Evolutionary conservation across 2,113 vertebrate species (phyloP).

Genomic region (Potamarius usumacintae): DNA sequence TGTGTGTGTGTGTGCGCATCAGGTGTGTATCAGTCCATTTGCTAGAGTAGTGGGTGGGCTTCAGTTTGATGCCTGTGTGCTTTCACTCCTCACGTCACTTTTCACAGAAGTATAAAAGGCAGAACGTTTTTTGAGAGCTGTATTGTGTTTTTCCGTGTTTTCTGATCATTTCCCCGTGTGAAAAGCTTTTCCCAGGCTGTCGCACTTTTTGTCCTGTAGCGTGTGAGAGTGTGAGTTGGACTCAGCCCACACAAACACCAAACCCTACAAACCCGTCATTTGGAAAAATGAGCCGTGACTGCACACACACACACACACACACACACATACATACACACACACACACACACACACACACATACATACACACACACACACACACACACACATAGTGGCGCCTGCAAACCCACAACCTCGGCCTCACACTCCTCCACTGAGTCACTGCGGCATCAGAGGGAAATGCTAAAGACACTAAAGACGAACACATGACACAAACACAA

Average conservation of each 20-base stretch:
- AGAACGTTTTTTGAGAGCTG: background rate
- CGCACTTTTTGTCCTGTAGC: slow-evolving; percentile 5
- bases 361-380: slow-evolving; percentile 7
- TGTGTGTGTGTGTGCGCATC: background rate
- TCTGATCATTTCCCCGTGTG: background rate
- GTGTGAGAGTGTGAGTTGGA: slow-evolving; percentile 6
- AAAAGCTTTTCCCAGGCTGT: slow-evolving; percentile 14
- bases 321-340: slow-evolving; percentile 20
- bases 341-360: background rate
- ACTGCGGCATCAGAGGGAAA: slow-evolving; percentile 10
- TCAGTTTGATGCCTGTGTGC: background rate
- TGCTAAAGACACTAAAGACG: slow-evolving; percentile 1
- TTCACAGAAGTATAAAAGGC: background rate
- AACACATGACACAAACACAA: slow-evolving; percentile 22
- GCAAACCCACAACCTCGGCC: slow-evolving; percentile 1
- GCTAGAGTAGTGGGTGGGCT: background rate
- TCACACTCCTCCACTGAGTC: slow-evolving; percentile 32
- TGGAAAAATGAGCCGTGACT: background rate
- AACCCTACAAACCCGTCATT: slow-evolving; percentile 3
- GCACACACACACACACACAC: background rate
- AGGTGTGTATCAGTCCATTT: background rate
- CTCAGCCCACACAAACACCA: slow-evolving; percentile 23
- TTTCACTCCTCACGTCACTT: background rate
- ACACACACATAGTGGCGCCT: slow-evolving; percentile 9
- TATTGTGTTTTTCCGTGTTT: background rate